Base-by-base conservation (phyloP, 1,140 invertebrate species). In the Drosophila sucinea region DNA sequence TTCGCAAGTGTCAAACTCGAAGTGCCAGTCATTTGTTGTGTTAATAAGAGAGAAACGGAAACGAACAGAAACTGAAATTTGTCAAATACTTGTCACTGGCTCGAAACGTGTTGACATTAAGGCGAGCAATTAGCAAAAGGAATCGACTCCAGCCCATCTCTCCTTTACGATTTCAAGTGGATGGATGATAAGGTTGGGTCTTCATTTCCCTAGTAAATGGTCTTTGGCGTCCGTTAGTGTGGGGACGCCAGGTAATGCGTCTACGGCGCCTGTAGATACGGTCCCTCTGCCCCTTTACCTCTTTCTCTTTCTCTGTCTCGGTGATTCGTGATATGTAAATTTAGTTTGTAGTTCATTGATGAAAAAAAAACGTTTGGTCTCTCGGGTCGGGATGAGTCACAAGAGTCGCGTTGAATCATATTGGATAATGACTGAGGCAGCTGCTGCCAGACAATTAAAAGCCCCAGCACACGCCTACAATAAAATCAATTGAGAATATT, bases 141-240 rank as follows among this genome's bases (percentile, higher is more conserved):
- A 60, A 29, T 38, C 25, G 60, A 30, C 11, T 35, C 23, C 29
- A 11, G 17, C n/a, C 4, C 32, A 51, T 54, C 8, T 51, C 60
- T 7, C 2, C 10, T 4, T 40, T 6, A 8, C 35, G 44, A 40
- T 44, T 33, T 75, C 73, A 75, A 75, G 73, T 75, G 73, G 63
- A 11, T 38, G n/a, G 4, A 33, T 35, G 56, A 77, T 77, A 77
- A 77, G 57, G 35, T 38, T 11, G 35, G 35, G 23, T 47, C 30
- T 35, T 58, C 17, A 38, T 23, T 38, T 38, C 38, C 51, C 60
- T 60, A 27, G 35, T 30, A 87, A 86, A 86, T 82, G 82, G 82
- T 71, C 87, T 79, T 82, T 87, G 82, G 83, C 82, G 82, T 87
- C 82, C 83, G 83, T 86, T 86, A 87, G 82, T 82, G 79, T 67